Evolutionary conservation across 2,113 vertebrate genomes (phyloP).

Genomic region (Heterocephalus glaber): DNA sequence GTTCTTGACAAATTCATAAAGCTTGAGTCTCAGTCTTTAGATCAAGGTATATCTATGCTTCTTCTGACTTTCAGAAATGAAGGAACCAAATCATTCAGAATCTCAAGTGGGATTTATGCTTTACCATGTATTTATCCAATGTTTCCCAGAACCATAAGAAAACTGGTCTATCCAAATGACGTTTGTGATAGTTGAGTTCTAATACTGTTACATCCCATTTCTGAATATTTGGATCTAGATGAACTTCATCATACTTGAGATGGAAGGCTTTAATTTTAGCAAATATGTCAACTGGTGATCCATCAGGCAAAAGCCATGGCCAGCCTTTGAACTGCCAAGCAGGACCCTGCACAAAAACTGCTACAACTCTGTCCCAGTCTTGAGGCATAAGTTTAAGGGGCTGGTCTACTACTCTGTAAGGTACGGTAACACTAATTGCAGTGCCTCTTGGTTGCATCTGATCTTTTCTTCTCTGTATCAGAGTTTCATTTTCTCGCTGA

Average conservation of each 20-base stretch:
- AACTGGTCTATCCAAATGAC: slow-evolving; percentile 96
- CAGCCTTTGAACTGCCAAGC: slow-evolving; percentile 99
- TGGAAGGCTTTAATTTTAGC: slow-evolving; percentile 93
- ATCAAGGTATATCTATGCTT: slow-evolving; percentile 80
- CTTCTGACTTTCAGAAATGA: slow-evolving; percentile 83
- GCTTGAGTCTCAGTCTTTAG: slow-evolving; percentile 82
- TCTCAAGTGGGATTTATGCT: slow-evolving; percentile 98
- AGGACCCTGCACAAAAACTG: slow-evolving; percentile 97
- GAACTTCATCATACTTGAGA: slow-evolving; percentile 97
- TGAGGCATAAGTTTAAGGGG: slow-evolving; percentile 98
- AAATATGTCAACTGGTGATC: slow-evolving; percentile 98
- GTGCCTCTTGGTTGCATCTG: slow-evolving; percentile 96
- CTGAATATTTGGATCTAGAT: slow-evolving; percentile 96
- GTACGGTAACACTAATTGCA: slow-evolving; percentile 95
- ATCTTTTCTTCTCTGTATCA: slow-evolving; percentile 98
- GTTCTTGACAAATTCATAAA: slow-evolving; percentile 84
- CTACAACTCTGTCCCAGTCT: slow-evolving; percentile 99
- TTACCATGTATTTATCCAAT: slow-evolving; percentile 99
- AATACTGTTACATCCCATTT: slow-evolving; percentile 98
- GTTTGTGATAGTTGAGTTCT: slow-evolving; percentile 97
- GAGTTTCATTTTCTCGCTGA: slow-evolving; percentile 96
- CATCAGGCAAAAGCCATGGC: slow-evolving; percentile 98
- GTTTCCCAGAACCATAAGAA: slow-evolving; percentile 99
- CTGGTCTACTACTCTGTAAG: slow-evolving; percentile 97
- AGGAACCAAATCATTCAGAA: slow-evolving; percentile 89